phyloP scores from a whole-genome alignment of 2,113 vertebrate species.

The Isurus oxyrinchus region DNA sequence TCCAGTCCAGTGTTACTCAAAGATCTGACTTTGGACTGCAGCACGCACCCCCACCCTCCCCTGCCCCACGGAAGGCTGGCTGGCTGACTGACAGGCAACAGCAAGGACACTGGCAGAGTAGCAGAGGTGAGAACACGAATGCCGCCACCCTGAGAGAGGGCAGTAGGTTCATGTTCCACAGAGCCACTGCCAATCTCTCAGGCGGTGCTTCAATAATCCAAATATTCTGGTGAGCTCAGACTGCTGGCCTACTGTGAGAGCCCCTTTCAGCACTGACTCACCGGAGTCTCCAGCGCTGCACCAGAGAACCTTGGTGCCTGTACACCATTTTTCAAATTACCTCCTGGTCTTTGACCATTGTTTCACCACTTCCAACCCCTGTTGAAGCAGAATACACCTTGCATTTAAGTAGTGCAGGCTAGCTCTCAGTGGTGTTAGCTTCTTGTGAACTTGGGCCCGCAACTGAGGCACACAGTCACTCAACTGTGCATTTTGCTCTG shows the following conservation, averaged over 20 bases:
- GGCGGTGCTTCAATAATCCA: no score
- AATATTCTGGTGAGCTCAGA: neutral
- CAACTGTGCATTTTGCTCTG: neutral
- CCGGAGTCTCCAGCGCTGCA: neutral
- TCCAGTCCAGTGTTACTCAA: neutral
- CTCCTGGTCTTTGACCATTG: neutral
- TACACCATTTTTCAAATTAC: no score
- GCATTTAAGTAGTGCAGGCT: neutral
- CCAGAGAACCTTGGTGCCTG: neutral
- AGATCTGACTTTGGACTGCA: neutral
- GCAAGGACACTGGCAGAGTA: no score
- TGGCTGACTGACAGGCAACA: neutral
- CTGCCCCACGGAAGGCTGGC: neutral
- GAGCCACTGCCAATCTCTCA: no score
- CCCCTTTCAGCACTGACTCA: neutral
- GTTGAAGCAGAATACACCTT: neutral
- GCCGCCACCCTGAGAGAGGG: neutral
- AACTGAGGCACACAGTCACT: neutral
- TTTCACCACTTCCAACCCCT: neutral
- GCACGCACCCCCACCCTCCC: no score
- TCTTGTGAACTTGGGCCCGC: neutral
- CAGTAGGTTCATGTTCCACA: neutral
- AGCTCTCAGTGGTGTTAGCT: neutral
- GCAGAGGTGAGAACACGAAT: neutral
- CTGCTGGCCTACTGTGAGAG: neutral